Percentiles rank a stretch among this genome's conserved stretches.
Conservation (phyloP, 2,113 vertebrate species). For the Protobothrops mucrosquamatus region DNA sequence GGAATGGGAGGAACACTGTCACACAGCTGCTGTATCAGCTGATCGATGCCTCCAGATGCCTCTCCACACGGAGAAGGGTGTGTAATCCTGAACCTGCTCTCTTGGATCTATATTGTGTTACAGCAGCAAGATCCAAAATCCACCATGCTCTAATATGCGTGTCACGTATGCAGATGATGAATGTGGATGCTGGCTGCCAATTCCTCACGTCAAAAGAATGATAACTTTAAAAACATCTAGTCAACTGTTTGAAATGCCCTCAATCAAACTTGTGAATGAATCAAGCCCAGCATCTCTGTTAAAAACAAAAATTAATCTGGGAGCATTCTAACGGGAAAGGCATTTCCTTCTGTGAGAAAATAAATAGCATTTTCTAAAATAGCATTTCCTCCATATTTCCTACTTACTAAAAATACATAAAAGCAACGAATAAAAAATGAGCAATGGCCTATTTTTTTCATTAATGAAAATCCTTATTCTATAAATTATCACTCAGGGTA, state of each 20-base stretch:
- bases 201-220: background rate
- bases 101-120: no score
- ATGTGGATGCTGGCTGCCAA: background rate
- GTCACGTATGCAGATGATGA: background rate
- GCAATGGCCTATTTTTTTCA: background rate
- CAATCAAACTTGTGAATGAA: background rate
- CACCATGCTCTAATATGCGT: background rate
- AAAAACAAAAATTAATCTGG: background rate
- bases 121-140: background rate
- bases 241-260: background rate
- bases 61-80: background rate
- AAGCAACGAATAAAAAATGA: background rate
- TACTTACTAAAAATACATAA: background rate
- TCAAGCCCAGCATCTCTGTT: background rate
- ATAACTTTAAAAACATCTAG: background rate
- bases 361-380: background rate
- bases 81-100: background rate
- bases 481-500: background rate
- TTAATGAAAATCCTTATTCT: background rate
- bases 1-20: background rate
- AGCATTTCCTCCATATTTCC: background rate
- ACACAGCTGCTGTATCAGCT: background rate
- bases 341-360: background rate
- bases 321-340: background rate
- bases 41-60: background rate